These are phyloP conservation scores for Rhineura floridana DNA, from an alignment of 2,113 vertebrate genomes.

Conservation along the genomic window DNA sequence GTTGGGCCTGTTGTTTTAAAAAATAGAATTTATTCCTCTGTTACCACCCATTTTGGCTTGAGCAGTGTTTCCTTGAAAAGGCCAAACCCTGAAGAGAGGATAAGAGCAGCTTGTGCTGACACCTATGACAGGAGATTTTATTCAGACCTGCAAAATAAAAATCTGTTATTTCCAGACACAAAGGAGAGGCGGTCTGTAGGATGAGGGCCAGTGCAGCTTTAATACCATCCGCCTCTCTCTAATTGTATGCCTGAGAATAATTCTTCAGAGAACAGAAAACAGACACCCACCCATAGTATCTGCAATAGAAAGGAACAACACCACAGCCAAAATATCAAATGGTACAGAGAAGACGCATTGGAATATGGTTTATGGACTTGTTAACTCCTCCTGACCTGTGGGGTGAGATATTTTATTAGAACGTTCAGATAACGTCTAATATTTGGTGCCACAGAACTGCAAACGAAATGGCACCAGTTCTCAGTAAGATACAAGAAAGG, in stretches of 20 bases:
- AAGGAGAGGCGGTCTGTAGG: neutral
- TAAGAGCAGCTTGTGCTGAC: slow-evolving; percentile 7
- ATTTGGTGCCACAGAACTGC: neutral
- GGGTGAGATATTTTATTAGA: slow-evolving; percentile 6
- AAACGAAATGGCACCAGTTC: neutral
- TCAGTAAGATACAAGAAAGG: neutral
- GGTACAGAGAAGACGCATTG: neutral
- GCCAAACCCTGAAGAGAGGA: slow-evolving; percentile 1
- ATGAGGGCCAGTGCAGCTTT: slow-evolving; percentile 1
- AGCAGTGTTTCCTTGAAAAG: neutral
- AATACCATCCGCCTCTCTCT: neutral
- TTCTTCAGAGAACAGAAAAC: slow-evolving; percentile 21
- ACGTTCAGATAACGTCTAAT: slow-evolving; percentile 19
- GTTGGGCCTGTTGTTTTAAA: neutral
- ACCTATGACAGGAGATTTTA: slow-evolving; percentile 24
- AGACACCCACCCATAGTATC: neutral
- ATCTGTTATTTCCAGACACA: slow-evolving; percentile 18
- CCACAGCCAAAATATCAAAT: slow-evolving; percentile 20
- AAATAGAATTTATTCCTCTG: neutral
- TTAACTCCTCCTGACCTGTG: neutral
- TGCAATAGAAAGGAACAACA: neutral
- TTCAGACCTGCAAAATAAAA: slow-evolving; percentile 25
- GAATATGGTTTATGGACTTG: slow-evolving; percentile 10
- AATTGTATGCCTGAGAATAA: neutral
- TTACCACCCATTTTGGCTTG: neutral